Conservation (phyloP, 1,140 invertebrate genomes). For the Bombus breviceps region DNA sequence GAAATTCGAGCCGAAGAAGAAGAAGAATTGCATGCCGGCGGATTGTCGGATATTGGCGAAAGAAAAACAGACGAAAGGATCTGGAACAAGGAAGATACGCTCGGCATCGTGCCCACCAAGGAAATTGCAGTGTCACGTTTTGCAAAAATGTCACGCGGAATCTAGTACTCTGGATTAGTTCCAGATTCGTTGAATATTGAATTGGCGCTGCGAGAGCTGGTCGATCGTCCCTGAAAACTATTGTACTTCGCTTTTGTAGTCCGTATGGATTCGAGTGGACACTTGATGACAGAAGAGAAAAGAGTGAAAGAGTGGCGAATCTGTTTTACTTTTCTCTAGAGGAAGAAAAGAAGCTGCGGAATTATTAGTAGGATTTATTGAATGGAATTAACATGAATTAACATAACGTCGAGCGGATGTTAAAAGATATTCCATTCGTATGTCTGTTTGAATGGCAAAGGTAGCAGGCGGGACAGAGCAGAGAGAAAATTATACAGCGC, state of each 20-base stretch:
- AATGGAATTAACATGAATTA: constrained; percentile 6
- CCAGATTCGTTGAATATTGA: constrained; percentile 53
- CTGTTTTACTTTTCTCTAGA: too few species aligned
- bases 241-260: not conserved
- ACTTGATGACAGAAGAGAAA: not conserved
- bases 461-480: not conserved
- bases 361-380: not conserved
- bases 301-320: too few species aligned
- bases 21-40: constrained; percentile 10
- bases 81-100: constrained; percentile 3
- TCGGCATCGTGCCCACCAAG: constrained; percentile 43
- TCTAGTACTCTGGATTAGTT: constrained; percentile 37
- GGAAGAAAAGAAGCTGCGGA: too few species aligned
- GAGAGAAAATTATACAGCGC: constrained; percentile 6
- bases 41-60: not conserved
- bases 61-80: not conserved
- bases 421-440: not conserved
- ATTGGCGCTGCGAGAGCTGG: not conserved
- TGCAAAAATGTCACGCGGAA: constrained; percentile 35
- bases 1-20: not conserved
- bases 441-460: not conserved
- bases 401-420: not conserved
- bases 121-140: constrained; percentile 55
- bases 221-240: constrained; percentile 4
- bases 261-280: not conserved